A percentile compares a stretch with the other conserved stretches of the same genome.
phyloP scores from a whole-genome alignment of 2,797 vertebrate species.

The Anas capensis region DNA sequence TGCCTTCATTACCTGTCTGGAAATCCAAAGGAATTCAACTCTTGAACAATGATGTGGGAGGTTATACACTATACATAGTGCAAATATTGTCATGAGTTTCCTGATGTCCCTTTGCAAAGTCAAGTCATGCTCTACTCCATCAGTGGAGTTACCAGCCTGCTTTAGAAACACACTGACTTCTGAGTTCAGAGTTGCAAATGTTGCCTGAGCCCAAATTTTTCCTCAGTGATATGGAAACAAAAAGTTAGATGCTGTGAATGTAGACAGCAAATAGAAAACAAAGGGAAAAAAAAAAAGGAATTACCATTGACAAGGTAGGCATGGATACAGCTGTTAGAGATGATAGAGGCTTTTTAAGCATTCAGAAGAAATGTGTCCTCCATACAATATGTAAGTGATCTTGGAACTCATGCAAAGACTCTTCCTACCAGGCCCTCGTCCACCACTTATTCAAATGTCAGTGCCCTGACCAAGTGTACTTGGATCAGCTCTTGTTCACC shows the following conservation, averaged over 20 bases:
- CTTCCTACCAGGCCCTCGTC: background rate
- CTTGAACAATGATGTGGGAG: background rate
- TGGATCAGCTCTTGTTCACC: background rate
- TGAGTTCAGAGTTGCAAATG: background rate
- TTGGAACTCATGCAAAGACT: background rate
- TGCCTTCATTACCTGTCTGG: background rate
- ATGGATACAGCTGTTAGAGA: background rate
- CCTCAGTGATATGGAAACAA: background rate
- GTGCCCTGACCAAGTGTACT: background rate
- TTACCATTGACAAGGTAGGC: background rate
- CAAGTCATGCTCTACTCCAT: background rate
- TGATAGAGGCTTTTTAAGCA: background rate
- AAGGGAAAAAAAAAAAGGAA: accelerated
- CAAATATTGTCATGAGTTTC: background rate
- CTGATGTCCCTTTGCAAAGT: background rate
- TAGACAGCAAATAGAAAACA: background rate
- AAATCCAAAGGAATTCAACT: background rate
- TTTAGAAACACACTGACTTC: background rate
- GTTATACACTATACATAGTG: background rate
- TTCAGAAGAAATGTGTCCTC: background rate
- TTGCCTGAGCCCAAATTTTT: background rate
- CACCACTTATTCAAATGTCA: background rate
- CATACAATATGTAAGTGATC: background rate
- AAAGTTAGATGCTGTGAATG: background rate
- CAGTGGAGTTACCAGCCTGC: background rate